Evolutionary conservation across 2,113 vertebrate species (phyloP).

Genomic region (Malurus cyaneus): DNA sequence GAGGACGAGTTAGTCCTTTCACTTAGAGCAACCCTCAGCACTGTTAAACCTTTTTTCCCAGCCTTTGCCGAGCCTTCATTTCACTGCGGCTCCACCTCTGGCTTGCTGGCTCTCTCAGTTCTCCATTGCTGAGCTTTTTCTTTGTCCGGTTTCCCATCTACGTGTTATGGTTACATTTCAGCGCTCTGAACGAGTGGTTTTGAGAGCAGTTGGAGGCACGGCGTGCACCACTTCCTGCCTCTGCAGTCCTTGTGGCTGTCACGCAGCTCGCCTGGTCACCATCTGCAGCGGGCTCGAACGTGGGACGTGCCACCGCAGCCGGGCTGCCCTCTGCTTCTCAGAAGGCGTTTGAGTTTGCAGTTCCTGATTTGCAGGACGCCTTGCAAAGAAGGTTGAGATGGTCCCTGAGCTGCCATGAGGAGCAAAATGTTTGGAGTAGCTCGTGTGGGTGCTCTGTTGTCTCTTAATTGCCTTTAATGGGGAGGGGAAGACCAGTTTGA

Average conservation of each 20-base stretch:
- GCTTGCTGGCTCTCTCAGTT: background rate
- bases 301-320: background rate
- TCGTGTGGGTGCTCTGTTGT: background rate
- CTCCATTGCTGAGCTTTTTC: background rate
- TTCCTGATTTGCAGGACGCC: background rate
- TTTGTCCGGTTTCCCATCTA: background rate
- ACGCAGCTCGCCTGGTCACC: conserved; percentile 23
- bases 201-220: conserved; percentile 31
- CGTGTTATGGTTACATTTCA: background rate
- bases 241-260: background rate
- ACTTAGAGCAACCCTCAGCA: background rate
- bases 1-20: background rate
- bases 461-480: background rate
- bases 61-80: background rate
- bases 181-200: background rate
- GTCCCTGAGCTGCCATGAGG: background rate
- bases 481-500: conserved; percentile 13
- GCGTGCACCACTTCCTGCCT: conserved; percentile 58
- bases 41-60: background rate
- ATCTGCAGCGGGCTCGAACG: background rate
- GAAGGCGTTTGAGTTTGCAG: background rate
- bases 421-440: background rate
- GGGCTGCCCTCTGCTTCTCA: background rate
- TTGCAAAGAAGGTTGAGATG: background rate
- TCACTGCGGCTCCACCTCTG: background rate